phyloP scores from a whole-genome alignment of 2,888 invertebrate species.

The Merodon equestris region DNA sequence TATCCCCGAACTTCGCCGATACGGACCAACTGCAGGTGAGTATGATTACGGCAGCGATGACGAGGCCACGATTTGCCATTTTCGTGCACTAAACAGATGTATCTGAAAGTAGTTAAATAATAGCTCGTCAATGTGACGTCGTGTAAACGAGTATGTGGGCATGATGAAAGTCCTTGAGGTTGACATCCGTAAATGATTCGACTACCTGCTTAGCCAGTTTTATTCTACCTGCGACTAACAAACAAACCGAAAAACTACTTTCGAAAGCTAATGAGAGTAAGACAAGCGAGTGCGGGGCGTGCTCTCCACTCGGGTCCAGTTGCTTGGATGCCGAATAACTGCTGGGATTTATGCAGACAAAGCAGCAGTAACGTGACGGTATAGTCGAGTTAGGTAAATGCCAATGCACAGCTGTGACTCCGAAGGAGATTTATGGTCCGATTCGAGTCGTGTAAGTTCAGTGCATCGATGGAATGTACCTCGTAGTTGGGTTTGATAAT shows the following conservation, averaged over 20 bases:
- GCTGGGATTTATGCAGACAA: conserved; percentile 13
- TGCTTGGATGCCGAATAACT: neutral
- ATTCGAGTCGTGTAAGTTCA: conserved; percentile 3
- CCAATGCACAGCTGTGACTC: conserved; percentile 4
- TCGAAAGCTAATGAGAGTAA: conserved; percentile 54
- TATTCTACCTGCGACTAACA: conserved; percentile 18
- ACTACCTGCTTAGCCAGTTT: conserved; percentile 57
- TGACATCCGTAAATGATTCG: conserved; percentile 30
- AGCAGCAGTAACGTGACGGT: conserved; percentile 1
- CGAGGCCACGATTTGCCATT: conserved; percentile 50
- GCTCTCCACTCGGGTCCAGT: conserved; percentile 3
- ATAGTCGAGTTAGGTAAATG: conserved; percentile 15
- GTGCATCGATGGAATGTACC: conserved; percentile 10
- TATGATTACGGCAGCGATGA: conserved; percentile 45
- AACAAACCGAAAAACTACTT: conserved; percentile 55
- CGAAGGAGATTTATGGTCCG: neutral
- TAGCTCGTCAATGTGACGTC: neutral
- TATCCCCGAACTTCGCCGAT: conserved; percentile 72
- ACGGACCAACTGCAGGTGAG: conserved; percentile 66
- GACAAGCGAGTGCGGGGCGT: neutral
- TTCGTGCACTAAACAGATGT: conserved; percentile 18
- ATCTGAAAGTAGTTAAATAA: conserved; percentile 39
- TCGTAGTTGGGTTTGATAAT: conserved; percentile 25
- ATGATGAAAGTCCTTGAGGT: conserved; percentile 54
- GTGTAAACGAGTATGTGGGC: no score